Evolutionary conservation across 92 coral and sea anemone genomes (phyloP), one percentile per base, ranked within the genome.

Genomic region (Actinernus sp.): DNA sequence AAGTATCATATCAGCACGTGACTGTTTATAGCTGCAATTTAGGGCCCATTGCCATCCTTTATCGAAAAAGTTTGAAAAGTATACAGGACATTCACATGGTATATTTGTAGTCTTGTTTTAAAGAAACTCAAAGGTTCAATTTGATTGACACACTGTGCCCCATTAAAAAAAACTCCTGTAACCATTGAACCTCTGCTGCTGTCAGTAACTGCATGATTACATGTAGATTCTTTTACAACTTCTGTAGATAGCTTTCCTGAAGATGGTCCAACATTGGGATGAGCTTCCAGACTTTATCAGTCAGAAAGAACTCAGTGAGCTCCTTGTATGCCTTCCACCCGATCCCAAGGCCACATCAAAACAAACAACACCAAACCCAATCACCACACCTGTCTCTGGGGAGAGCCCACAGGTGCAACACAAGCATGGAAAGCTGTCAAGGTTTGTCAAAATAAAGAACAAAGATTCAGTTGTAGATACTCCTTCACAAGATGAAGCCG

Each of bases 191-290:
- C 21, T 19, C n/a, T 43, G 16, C 13, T 20, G 6, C 0, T 17
- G 21, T 31, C n/a, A 13, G 26, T 23, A 19, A 9, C 16, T 4
- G 4, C 2, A 11, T 7, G 1, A 25, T 23, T 49, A 9, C 2
- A 48, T 48, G 17, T 51, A 14, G 30, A 13, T n/a, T 14, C 30
- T 17, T 10, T 25, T 51, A 18, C 44, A 26, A n/a, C 31, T 19
- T 54, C 17, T 29, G 9, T 63, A 85, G 91, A 78, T 68, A 31
- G 54, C 71, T 22, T 85, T 79, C 59, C 24, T 85, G 37, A 70
- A 59, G 25, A 85, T 85, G 91, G 44, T 78, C 12, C 67, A 71
- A n/a, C 45, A 46, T 33, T 58, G 76, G 64, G 86, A 85, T 63
- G 78, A 68, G 27, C 66, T 45, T 26, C 27, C 27, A 44, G 67